phyloP scores from a whole-genome alignment of 2,888 invertebrate species.

The Drosophila monieri region DNA sequence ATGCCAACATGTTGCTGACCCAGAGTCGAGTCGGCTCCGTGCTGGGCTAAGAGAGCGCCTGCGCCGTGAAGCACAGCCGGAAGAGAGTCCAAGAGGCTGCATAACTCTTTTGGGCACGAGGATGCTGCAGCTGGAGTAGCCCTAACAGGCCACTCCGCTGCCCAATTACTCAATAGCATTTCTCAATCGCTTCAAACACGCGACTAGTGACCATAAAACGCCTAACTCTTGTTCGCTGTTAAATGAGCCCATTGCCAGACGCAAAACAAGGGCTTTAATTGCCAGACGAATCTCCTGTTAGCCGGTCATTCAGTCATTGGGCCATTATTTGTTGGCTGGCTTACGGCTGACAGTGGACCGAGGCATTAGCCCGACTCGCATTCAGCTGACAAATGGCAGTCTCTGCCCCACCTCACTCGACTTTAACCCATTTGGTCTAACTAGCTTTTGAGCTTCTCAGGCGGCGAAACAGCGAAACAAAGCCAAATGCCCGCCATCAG shows the following conservation, averaged over 20 bases:
- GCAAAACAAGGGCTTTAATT: conserved; percentile 60
- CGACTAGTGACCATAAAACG: conserved; percentile 67
- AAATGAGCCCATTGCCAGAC: conserved; percentile 52
- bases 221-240: conserved; percentile 69
- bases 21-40: conserved; percentile 49
- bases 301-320: conserved; percentile 18
- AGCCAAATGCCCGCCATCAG: conserved; percentile 48
- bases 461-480: conserved; percentile 1
- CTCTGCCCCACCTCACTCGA: conserved; percentile 4
- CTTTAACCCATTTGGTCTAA: conserved; percentile 59
- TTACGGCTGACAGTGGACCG: conserved; percentile 32
- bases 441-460: conserved; percentile 22
- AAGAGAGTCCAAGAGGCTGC: conserved; percentile 2
- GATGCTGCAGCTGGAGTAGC: conserved; percentile 33
- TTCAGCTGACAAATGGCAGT: conserved; percentile 40
- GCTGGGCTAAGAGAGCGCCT: conserved; percentile 37
- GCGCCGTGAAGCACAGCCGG: conserved; percentile 44
- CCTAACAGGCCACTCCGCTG: conserved; percentile 4
- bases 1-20: conserved; percentile 77
- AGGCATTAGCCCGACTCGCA: conserved; percentile 21
- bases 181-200: conserved; percentile 54
- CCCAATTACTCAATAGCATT: conserved; percentile 63
- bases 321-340: conserved; percentile 30
- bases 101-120: conserved; percentile 3
- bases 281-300: conserved; percentile 36